Evolutionary conservation across 92 coral and sea anemone genomes (phyloP).

Genomic region (Porites divaricata): DNA sequence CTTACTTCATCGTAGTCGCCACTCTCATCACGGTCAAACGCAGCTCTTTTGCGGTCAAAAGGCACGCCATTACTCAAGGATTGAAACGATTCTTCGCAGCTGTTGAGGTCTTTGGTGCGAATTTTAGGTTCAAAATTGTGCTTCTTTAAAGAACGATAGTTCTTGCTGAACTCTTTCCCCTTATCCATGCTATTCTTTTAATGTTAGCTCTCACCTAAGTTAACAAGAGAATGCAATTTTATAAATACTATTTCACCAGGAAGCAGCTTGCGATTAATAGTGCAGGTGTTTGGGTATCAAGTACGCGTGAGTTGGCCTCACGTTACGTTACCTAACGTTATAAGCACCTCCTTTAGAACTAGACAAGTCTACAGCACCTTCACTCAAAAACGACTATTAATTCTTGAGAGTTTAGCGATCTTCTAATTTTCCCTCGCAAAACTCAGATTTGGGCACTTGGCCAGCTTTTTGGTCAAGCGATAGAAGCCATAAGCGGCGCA

Average conservation of each 20-base stretch:
- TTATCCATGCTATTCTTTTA: conserved; percentile 6
- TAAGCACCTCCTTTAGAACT: background rate
- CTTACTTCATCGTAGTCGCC: background rate
- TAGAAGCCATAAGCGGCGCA: too few relatives aligned
- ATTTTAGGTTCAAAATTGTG: too few relatives aligned
- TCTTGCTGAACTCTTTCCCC: background rate
- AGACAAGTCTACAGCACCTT: background rate
- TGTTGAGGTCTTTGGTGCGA: too few relatives aligned
- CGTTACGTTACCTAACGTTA: conserved; percentile 20
- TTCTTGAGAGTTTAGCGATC: too few relatives aligned
- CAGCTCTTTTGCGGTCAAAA: background rate
- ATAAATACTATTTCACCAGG: background rate
- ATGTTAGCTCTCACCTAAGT: conserved; percentile 1
- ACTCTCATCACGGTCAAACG: background rate
- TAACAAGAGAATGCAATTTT: background rate
- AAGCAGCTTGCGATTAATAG: background rate
- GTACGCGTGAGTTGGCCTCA: conserved; percentile 5
- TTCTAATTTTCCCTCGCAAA: too few relatives aligned
- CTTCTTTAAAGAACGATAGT: background rate
- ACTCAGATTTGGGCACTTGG: too few relatives aligned
- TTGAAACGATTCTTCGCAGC: too few relatives aligned
- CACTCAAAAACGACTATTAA: too few relatives aligned
- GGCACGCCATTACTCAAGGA: background rate
- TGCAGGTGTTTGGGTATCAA: background rate
- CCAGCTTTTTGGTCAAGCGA: too few relatives aligned